Evolutionary conservation across 2,797 vertebrate genomes (phyloP), one percentile per base, ranked within the genome.

Genomic region (Hapalemur alaotrensis): DNA sequence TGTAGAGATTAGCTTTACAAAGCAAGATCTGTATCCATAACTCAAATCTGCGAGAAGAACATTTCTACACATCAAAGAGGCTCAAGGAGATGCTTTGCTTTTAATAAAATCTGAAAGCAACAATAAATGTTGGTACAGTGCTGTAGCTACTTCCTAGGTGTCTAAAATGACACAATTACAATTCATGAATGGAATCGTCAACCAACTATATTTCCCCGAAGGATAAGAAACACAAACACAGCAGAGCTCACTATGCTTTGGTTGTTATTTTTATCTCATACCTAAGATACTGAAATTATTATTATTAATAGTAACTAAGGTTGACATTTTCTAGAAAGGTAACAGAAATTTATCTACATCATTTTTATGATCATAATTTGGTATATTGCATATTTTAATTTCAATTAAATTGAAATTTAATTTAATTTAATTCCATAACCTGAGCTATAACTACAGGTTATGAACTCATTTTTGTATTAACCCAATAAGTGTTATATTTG

Each of bases 11-110:
- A 84, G 25, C 81, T 69, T 95, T 75, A 92, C 46, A 87, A 78
- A 88, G 50, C 12, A 11, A 78, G 54, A 85, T 93, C 61, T 69
- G 22, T 82, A 76, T 82, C 70, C 46, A 43, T 41, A 82, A 81
- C 63, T 90, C 35, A 52, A 38, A 65, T 41, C 80, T 73, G 14
- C 2, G 14, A 61, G 59, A 83, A 86, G 81, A 96, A 57, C 80
- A 91, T 95, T 89, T 92, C 30, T 65, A n/a, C 5, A 86, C 78
- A 82, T 89, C 50, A 79, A 88, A 91, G 15, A 76, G n/a, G 67
- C 61, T 81, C 78, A 72, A 91, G 88, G 67, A 95, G 65, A 83
- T 67, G 23, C 30, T 52, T 91, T 83, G 5, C 46, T 79, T 61
- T 94, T 38, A 88, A 65, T 38, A 72, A 20, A 79, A 85, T 54